Base-by-base conservation (phyloP, 37 sponge, comb jelly and placozoan species). In the Agelas oroides region DNA sequence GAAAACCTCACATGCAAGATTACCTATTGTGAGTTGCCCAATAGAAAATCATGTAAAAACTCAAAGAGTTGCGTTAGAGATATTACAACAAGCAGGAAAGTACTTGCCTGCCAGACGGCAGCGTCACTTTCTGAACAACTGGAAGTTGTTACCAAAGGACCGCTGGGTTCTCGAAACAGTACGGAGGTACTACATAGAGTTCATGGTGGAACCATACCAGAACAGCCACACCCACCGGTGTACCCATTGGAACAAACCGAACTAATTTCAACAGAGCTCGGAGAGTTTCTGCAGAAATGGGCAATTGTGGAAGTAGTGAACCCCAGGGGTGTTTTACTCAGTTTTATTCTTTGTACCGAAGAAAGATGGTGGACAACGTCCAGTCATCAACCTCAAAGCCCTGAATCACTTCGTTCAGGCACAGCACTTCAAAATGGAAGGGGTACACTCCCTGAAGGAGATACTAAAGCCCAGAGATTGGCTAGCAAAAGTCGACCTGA, bases 351-450 rank as follows among this genome's bases (percentile, higher is more conserved):
- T 76, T 31, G 86, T 79, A 61, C 85, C 81, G 34, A 90, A 90
- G 76, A 80, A 80, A 41, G 90, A 83, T 32, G 66, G 73, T 19
- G 54, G 75, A 13, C 63, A 74, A 54, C 77, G 89, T 30, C 89
- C 83, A 20, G 59, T 88, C 21, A 81, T 88, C 62, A 82, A 88
- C 59, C 83, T 81, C 31, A 81, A 76, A 20, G 16, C 59, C 53
- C 63, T 82, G 32, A 89, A 88, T 63, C 17, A 37, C 20, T 78
- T 75, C 41, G 73, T 78, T 11, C 18, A 41, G 40, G 34, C 68
- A 69, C 28, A 32, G 32, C 88, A 88, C 60, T 88, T 88, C 88
- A 88, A 81, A 37, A 87, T 87, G 87, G 87, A 87, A 59, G 77
- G 78, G 28, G 80, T 79, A 17, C 73, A 71, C 52, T 71, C 67